Evolutionary conservation across 2,113 vertebrate species (phyloP), one percentile per base, ranked within the genome.

Genomic region (Aplodontia rufa): DNA sequence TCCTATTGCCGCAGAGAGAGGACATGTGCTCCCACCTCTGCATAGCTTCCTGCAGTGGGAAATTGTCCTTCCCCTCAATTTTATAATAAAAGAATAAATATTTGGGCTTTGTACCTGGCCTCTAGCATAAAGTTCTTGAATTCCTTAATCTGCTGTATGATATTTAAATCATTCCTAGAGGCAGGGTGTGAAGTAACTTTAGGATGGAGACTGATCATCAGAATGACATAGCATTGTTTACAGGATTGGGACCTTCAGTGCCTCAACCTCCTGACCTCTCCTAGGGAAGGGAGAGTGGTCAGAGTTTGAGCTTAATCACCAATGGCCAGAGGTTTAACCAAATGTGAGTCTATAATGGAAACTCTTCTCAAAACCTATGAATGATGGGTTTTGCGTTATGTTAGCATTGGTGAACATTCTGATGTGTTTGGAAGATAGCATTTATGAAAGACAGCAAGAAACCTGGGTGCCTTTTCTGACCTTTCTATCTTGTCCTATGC

Each of bases 401-500:
- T 76, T 19, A 5, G 17, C 17, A 35, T 3, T 60, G 60, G 5
- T 17, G 28, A 81, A 53, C 1, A 32, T 8, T 30, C 6, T 30
- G 8, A 10, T 8, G 16, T 58, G 32, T 13, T 58, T 8, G 1
- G 47, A 66, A 35, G 4, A 9, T 35, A 7, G 4, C 24, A 19
- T 19, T 1, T 13, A 3, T 3, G 13, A 40, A 80, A 76, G 8
- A 55, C 20, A 0, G 4, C 1, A 28, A 6, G 28, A 42, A 37
- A 91, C 0, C 49, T 40, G 3, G 17, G 0, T 60, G 14, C 0
- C 16, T 26, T 47, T 4, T 13, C 42, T 24, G 3, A 14, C 28
- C 14, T 22, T 22, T 40, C 17, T 30, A 1, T 7, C 16, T 45
- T 58, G 10, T 24, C 22, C 0, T 1, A 35, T 6, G 0, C 0